A percentile compares a stretch with the other conserved stretches of the same genome.
phyloP scores from a whole-genome alignment of 2,888 invertebrate genomes.

The Drosophila anceps region DNA sequence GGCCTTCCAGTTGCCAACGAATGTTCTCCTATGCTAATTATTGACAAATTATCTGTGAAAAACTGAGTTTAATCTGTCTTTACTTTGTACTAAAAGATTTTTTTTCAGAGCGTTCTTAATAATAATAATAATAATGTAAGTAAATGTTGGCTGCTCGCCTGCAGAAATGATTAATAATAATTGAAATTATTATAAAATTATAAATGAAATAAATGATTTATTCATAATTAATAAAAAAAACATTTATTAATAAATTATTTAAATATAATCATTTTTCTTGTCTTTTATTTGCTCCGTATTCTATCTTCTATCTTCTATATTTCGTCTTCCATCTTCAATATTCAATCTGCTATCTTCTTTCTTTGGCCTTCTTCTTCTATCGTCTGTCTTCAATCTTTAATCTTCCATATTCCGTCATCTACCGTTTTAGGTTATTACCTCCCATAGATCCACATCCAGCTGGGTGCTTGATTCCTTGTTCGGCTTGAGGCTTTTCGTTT shows the following conservation, averaged over 20 bases:
- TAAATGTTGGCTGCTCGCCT: too few species aligned
- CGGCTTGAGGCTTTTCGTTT: slow-evolving; percentile 77
- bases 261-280: too few species aligned
- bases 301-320: background rate
- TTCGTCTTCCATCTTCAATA: background rate
- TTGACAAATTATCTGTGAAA: background rate
- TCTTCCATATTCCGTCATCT: background rate
- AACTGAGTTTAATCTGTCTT: too few species aligned
- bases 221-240: too few species aligned
- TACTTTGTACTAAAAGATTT: too few species aligned
- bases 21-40: slow-evolving; percentile 12
- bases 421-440: slow-evolving; percentile 66
- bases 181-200: too few species aligned
- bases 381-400: background rate
- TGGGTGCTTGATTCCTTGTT: slow-evolving; percentile 83
- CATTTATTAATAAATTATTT: too few species aligned
- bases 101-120: too few species aligned
- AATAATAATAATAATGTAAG: too few species aligned
- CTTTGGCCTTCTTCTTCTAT: accelerated
- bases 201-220: too few species aligned
- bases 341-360: background rate
- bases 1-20: slow-evolving; percentile 50
- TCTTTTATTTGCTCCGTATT: background rate
- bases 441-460: slow-evolving; percentile 84
- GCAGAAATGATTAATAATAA: too few species aligned